Conservation (phyloP, 2,113 vertebrate genomes). For the Laterallus jamaicensis region DNA sequence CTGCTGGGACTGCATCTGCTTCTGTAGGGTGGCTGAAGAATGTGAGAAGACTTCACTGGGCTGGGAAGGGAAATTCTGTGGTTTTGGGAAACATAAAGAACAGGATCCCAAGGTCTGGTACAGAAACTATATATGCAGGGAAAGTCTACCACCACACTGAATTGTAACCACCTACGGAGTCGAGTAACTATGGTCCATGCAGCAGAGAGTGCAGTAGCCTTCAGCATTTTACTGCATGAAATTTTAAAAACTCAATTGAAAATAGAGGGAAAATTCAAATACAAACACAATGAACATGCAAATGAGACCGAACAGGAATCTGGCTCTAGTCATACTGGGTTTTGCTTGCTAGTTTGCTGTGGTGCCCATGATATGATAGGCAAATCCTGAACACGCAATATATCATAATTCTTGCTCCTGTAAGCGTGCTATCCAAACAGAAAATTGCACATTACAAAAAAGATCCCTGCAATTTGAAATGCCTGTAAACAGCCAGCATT, state of each 20-base stretch:
- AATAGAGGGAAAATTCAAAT: not conserved
- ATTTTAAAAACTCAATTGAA: not conserved
- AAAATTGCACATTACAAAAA: not conserved
- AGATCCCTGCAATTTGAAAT: not conserved
- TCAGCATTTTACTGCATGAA: not conserved
- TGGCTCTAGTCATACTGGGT: not conserved
- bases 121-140: not conserved
- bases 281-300: not conserved
- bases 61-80: not conserved
- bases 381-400: not conserved
- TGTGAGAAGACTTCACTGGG: not conserved
- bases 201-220: not conserved
- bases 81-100: not conserved
- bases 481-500: slow-evolving; percentile 2
- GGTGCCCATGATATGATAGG: not conserved
- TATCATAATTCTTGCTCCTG: not conserved
- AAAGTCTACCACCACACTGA: not conserved
- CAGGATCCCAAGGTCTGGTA: not conserved
- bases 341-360: not conserved
- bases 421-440: not conserved
- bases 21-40: not conserved
- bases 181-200: not conserved
- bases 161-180: not conserved
- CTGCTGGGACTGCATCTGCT: not conserved
- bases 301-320: not conserved